Evolutionary conservation across 2,888 invertebrate species (phyloP), one percentile per base, ranked within the genome.

Genomic region (Tridacna gigas): DNA sequence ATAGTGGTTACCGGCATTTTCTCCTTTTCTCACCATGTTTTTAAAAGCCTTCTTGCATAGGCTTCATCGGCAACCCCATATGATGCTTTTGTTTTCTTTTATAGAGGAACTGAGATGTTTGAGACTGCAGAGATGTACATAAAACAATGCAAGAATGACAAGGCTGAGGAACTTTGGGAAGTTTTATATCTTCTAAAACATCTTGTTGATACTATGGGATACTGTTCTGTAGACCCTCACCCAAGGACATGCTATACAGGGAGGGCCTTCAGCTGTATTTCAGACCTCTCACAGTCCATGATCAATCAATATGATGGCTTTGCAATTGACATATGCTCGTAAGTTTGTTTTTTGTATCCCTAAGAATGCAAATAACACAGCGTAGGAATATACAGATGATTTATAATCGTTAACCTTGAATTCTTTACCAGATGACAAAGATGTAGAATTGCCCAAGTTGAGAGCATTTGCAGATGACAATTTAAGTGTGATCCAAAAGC

Each of bases 311-410:
- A 76, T 66, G 56, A 77, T 47, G 75, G 74, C 2, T 77, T 69
- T 47, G 67, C 74, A 22, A 45, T 79, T 37, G 60, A 61, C 0
- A 28, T 74, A 22, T 86, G 86, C 79, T 86, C 83, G 86, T 86
- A 83, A 86, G 86, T 86, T n/a, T 66, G 9, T 63, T 3, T 63
- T 9, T 3, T 22, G 9, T n/a, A 0, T 9, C 4, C 2, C n/a
- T n/a, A n/a, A n/a, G n/a, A 63, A 13, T 22, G 9, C 63, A 63
- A 63, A 12, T 63, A 25, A 63, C 63, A 13, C 25, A n/a, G 56
- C 4, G 9, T 56, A 56, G 37, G 37, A 37, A 37, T 37, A 37
- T 37, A 7, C 37, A 37, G 7, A n/a, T n/a, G 3, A 37, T 37
- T 4, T 37, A 37, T 37, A 37, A 37, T 37, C 37, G 37, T 4